These are phyloP conservation scores for Neomorphus geoffroyi DNA, from an alignment of 2,797 vertebrate genomes.

Conservation along the genomic window DNA sequence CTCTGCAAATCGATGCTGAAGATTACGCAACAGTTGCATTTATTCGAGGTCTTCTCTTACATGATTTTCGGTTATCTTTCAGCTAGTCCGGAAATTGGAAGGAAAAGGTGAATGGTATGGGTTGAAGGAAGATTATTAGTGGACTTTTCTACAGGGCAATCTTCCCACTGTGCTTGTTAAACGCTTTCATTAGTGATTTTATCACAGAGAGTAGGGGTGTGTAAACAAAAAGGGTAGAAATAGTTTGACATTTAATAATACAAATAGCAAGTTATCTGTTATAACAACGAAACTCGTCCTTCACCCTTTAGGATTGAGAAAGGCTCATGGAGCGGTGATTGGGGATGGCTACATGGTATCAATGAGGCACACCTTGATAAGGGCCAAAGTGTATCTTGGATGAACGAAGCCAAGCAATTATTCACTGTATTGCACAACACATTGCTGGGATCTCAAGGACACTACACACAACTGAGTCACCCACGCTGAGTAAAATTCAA, in stretches of 20 bases:
- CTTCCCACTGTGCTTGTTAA: neutral
- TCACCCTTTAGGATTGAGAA: neutral
- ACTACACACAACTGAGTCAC: neutral
- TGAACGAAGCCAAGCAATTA: neutral
- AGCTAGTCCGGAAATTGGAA: neutral
- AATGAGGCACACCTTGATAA: neutral
- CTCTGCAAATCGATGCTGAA: neutral
- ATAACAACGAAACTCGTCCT: neutral
- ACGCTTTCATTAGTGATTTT: conserved; percentile 10
- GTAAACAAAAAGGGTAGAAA: neutral
- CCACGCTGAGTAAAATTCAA: neutral
- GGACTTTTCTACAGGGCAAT: neutral
- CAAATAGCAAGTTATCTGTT: neutral
- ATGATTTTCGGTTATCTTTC: neutral
- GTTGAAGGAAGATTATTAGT: neutral
- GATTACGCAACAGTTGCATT: neutral
- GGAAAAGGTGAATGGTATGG: neutral
- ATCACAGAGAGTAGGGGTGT: neutral
- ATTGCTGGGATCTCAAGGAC: neutral
- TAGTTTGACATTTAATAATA: neutral
- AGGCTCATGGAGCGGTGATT: neutral
- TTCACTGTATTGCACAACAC: neutral
- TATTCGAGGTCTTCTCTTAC: neutral
- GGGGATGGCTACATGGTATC: neutral
- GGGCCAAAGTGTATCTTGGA: neutral